Base-by-base conservation (phyloP, 2,888 invertebrate genomes). In the Molorchus minor region DNA sequence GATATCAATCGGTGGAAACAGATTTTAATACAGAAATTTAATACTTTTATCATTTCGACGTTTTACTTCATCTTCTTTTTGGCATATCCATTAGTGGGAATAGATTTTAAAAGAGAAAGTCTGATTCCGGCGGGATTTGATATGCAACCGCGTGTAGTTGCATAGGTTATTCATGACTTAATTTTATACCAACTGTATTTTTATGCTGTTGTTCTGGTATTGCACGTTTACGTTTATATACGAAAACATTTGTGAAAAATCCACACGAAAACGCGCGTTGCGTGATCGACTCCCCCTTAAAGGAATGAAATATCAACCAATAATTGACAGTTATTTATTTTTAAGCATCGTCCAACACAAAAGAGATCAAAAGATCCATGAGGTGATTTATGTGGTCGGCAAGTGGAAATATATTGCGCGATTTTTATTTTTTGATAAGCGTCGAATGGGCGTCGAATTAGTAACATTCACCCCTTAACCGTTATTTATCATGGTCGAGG, bases 291-390 rank as follows among this genome's bases (percentile, higher is more conserved):
- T 52, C 43, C 53, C 16, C 36, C 36, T 46, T 13, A 21, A 56
- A 61, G 47, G 56, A 61, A 61, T 61, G 56, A 49, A 47, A 49
- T 56, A 56, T 61, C 61, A 54, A 61, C 56, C 54, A 40, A 61
- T 61, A 61, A 61, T 61, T 61, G 61, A 61, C 56, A 61, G 54
- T 46, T 56, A 61, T 38, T 47, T 59, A 59, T 59, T 59, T 59
- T 52, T 52, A 21, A 52, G 41, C 30, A 19, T 40, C 29, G 29
- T 16, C 19, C 10, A 30, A 41, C 17, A 12, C 30, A 15, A 12
- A 30, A 15, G 52, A 41, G n/a, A 41, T 41, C 16, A 30, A 20
- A 13, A 52, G 41, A 40, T 36, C 52, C 13, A 25, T 17, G 10
- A 30, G 17, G 30, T 52, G 52, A 52, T 52, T 52, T 52, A 52